Conservation (phyloP, 2,113 vertebrate species). For the Callipepla squamata region DNA sequence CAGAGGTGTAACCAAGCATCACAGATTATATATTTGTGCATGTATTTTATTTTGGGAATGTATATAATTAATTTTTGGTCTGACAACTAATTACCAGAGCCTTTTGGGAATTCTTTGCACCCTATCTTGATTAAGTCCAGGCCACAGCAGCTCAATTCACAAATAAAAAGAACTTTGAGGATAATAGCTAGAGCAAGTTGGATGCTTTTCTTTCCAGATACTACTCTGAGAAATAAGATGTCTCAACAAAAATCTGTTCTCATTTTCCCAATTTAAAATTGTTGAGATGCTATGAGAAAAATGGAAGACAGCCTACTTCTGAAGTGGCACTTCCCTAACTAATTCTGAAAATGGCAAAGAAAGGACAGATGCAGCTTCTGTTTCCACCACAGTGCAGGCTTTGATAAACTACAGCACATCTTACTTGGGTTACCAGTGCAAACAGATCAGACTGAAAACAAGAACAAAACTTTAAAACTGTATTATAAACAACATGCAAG, state of each 20-base stretch:
- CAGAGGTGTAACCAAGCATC: neutral
- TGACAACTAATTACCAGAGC: neutral
- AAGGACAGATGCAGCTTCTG: neutral
- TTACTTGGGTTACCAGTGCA: neutral
- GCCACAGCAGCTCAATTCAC: neutral
- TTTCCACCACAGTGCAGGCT: neutral
- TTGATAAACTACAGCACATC: neutral
- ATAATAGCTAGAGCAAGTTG: neutral
- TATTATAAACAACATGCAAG: neutral
- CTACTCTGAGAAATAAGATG: fast-evolving
- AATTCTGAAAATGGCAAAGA: neutral
- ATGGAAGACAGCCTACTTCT: neutral
- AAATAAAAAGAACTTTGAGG: neutral
- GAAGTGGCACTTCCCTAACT: neutral
- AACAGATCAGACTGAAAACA: neutral
- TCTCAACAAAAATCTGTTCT: neutral
- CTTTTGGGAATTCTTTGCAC: neutral
- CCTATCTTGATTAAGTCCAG: neutral
- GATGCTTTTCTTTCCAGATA: neutral
- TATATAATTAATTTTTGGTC: neutral
- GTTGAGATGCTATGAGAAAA: neutral
- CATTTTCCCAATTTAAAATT: neutral
- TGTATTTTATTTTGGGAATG: neutral
- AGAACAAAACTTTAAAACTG: neutral
- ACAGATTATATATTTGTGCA: neutral